These are phyloP conservation scores for Drosophila buzzatii DNA, from an alignment of 2,888 invertebrate genomes.

Conservation along the genomic window DNA sequence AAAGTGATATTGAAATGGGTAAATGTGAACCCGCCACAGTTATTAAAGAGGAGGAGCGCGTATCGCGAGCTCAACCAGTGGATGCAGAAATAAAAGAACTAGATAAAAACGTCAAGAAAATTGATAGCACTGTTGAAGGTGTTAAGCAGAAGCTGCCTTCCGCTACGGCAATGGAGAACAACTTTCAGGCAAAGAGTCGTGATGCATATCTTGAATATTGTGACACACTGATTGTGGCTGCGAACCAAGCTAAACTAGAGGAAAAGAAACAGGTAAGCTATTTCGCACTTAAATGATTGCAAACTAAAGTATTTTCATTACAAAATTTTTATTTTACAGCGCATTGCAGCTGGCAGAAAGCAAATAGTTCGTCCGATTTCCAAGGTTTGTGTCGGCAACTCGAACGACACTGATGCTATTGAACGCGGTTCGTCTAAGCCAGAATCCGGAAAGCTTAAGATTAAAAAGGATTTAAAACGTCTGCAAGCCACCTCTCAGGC, in stretches of 20 bases:
- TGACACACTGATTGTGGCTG: constrained; percentile 75
- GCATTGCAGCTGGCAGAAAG: constrained; percentile 32
- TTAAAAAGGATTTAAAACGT: constrained; percentile 63
- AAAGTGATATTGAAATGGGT: neutral
- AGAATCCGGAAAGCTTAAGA: neutral
- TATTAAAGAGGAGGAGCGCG: neutral
- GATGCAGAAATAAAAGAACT: neutral
- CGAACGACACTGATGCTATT: neutral
- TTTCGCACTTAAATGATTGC: neutral
- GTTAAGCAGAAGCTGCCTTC: neutral
- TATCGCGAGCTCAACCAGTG: neutral
- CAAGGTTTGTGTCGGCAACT: neutral
- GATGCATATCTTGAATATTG: constrained; percentile 69
- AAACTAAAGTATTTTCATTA: neutral
- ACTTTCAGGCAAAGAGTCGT: constrained; percentile 7
- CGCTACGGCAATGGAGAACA: neutral
- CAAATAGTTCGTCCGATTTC: constrained; percentile 5
- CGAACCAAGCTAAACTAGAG: constrained; percentile 73
- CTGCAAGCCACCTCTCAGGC: constrained; percentile 56
- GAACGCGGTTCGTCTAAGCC: neutral
- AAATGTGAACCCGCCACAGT: neutral
- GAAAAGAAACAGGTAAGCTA: constrained; percentile 73
- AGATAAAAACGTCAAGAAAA: neutral
- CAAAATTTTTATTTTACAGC: constrained; percentile 49
- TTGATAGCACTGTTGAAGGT: neutral